phyloP scores from a whole-genome alignment of 2,113 vertebrate species.

The Cnemophilus loriae region DNA sequence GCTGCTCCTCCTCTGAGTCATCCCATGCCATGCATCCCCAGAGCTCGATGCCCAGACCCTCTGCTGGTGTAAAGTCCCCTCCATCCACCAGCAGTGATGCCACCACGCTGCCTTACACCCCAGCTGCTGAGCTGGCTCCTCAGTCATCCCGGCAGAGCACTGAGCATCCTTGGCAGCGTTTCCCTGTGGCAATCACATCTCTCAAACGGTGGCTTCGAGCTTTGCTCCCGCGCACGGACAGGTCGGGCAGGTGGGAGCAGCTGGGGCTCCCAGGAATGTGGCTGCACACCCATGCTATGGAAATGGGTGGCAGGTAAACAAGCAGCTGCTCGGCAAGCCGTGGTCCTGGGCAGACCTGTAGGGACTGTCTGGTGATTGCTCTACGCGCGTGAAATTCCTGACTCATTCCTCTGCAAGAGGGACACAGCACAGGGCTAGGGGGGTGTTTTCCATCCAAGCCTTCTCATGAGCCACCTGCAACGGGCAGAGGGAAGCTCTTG shows the following conservation, averaged over 20 bases:
- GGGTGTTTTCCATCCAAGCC: background rate
- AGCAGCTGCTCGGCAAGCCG: background rate
- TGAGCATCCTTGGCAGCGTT: background rate
- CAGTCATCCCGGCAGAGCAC: accelerated
- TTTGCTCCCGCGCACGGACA: background rate
- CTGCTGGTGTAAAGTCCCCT: accelerated
- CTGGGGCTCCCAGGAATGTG: background rate
- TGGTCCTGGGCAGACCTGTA: conserved; percentile 21
- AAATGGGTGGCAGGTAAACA: conserved; percentile 41
- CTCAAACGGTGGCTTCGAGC: background rate
- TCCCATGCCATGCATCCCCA: accelerated
- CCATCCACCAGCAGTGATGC: background rate
- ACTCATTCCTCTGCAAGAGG: background rate
- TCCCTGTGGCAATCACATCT: background rate
- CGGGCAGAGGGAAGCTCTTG: background rate
- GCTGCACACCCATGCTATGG: background rate
- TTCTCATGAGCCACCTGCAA: background rate
- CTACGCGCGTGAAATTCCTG: background rate
- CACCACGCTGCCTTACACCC: background rate
- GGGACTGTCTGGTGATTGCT: conserved; percentile 6
- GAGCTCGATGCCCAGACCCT: background rate
- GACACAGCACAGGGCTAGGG: background rate
- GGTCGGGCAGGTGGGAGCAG: background rate
- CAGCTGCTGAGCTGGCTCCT: background rate
- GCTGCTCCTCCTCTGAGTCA: background rate